Conservation (phyloP, 2,797 vertebrate species). For the Hippocampus kuda region DNA sequence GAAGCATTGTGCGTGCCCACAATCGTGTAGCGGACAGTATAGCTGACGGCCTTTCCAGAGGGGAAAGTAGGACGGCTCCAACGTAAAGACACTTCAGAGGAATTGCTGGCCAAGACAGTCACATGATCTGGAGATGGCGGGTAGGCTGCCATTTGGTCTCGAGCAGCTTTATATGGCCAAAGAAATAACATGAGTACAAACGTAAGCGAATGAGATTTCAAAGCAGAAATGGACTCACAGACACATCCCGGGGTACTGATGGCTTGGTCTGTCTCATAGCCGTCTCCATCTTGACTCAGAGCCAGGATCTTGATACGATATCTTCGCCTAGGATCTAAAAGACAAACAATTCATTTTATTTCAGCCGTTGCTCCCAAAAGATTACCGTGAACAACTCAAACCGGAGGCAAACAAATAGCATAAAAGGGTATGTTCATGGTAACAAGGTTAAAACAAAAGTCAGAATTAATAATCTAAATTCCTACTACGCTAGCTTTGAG, state of each 20-base stretch:
- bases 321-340: slow-evolving; percentile 86
- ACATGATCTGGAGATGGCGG: slow-evolving; percentile 86
- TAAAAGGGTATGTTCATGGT: not conserved
- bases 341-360: slow-evolving; percentile 13
- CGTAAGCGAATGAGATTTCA: not conserved
- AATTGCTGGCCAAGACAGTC: slow-evolving; percentile 75
- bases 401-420: not conserved
- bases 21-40: slow-evolving; percentile 85
- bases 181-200: slow-evolving; percentile 1
- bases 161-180: slow-evolving; percentile 67
- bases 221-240: slow-evolving; percentile 71
- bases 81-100: slow-evolving; percentile 76
- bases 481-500: no score
- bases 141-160: slow-evolving; percentile 77
- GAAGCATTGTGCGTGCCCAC: slow-evolving; percentile 85
- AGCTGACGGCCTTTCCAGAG: slow-evolving; percentile 77
- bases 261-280: slow-evolving; percentile 91
- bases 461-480: no score
- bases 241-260: slow-evolving; percentile 88
- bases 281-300: slow-evolving; percentile 79
- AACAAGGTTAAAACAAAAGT: no score
- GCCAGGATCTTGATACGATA: slow-evolving; percentile 90
- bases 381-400: not conserved
- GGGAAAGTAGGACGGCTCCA: slow-evolving; percentile 87
- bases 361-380: not conserved